Percentiles rank a stretch among this genome's conserved stretches.
Conservation (phyloP, 1,140 invertebrate species). For the Goniozus legneri region DNA sequence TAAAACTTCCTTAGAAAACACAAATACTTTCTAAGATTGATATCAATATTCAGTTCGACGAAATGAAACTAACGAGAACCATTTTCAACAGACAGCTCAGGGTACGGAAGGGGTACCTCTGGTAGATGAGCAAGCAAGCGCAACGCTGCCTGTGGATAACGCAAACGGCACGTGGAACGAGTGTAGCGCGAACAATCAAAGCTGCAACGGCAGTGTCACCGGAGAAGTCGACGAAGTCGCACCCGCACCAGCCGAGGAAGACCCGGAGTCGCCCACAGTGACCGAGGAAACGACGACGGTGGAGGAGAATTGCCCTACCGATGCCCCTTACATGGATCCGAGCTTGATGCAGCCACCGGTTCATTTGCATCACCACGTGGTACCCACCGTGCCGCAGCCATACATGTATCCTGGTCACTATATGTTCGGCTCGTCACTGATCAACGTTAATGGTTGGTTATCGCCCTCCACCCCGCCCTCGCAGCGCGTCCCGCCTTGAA, state of each 20-base stretch:
- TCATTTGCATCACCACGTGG: conserved; percentile 36
- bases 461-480: not conserved
- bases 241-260: conserved; percentile 9
- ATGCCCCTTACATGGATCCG: conserved; percentile 26
- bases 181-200: conserved; percentile 29
- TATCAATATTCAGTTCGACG: too few species aligned
- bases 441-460: conserved; percentile 54
- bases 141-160: conserved; percentile 19
- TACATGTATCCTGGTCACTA: conserved; percentile 54
- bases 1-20: too few species aligned
- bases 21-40: too few species aligned
- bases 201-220: conserved; percentile 29
- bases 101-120: conserved; percentile 28
- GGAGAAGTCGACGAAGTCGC: conserved; percentile 23
- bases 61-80: not conserved
- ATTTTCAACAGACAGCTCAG: conserved; percentile 27
- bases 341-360: conserved; percentile 37
- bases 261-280: conserved; percentile 8
- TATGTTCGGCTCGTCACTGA: conserved; percentile 52
- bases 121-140: conserved; percentile 29
- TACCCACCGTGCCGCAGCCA: conserved; percentile 41
- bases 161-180: conserved; percentile 31
- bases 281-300: conserved; percentile 1
- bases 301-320: conserved; percentile 14
- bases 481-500: not conserved